These are phyloP conservation scores for Papilio polyxenes DNA, from an alignment of 1,140 invertebrate genomes.

Conservation along the genomic window DNA sequence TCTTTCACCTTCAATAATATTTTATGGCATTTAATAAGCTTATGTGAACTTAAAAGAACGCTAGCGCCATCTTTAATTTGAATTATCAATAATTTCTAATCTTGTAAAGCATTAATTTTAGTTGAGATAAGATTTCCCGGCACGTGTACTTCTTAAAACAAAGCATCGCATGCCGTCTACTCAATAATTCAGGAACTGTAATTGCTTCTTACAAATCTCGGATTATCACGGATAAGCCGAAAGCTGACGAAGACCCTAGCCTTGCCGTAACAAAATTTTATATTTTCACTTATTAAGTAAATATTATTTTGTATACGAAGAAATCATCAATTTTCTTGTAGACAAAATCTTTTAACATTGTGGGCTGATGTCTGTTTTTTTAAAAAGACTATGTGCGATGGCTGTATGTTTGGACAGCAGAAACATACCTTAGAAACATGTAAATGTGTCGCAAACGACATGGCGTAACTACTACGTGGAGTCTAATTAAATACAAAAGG, in stretches of 20 bases:
- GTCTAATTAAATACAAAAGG: no score
- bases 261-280: background rate
- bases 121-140: background rate
- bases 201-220: conserved; percentile 32
- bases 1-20: conserved; percentile 40
- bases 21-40: conserved; percentile 48
- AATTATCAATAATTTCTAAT: background rate
- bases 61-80: background rate
- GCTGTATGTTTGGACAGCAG: no score
- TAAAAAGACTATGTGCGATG: no score
- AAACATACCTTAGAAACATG: no score
- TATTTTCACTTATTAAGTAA: background rate
- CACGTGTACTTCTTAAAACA: conserved; percentile 5
- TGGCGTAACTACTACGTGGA: no score
- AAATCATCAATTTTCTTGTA: background rate
- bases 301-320: background rate
- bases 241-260: conserved; percentile 23
- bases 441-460: no score
- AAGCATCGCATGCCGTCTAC: background rate
- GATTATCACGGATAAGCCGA: conserved; percentile 25
- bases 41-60: conserved; percentile 32
- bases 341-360: background rate
- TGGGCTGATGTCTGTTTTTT: background rate
- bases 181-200: conserved; percentile 28
- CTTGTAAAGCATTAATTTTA: background rate